Percentiles rank a stretch among this genome's conserved stretches.
Conservation (phyloP, 1,140 invertebrate genomes). For the Eupeodes corollae region DNA sequence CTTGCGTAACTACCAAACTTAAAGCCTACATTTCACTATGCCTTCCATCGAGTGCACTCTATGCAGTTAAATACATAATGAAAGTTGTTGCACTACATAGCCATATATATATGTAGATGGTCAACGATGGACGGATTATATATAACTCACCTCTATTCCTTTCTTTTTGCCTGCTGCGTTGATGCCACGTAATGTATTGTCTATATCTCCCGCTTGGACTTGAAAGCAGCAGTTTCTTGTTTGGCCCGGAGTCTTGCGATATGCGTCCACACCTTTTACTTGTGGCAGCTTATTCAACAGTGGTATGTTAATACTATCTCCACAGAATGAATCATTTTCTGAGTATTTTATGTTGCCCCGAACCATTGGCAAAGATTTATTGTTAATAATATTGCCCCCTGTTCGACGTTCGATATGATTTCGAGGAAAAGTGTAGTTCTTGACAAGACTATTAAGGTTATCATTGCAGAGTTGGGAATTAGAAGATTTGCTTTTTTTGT, state of each 20-base stretch:
- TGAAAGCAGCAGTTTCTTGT: slow-evolving; percentile 24
- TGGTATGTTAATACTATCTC: slow-evolving; percentile 25
- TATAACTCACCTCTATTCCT: slow-evolving; percentile 29
- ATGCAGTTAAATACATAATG: too few species aligned
- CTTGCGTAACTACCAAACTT: too few species aligned
- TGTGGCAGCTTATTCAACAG: slow-evolving; percentile 22
- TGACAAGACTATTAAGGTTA: slow-evolving; percentile 17
- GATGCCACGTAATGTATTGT: slow-evolving; percentile 28
- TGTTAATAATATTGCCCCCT: slow-evolving; percentile 25
- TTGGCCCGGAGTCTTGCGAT: slow-evolving; percentile 14
- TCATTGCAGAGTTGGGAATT: too few species aligned
- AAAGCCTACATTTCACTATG: too few species aligned
- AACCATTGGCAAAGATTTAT: slow-evolving; percentile 27
- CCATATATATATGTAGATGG: too few species aligned
- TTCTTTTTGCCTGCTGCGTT: slow-evolving; percentile 25
- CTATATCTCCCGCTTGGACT: slow-evolving; percentile 24
- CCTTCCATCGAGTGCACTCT: too few species aligned
- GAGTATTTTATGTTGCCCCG: slow-evolving; percentile 33
- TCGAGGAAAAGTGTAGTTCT: slow-evolving; percentile 23
- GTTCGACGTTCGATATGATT: slow-evolving; percentile 27
- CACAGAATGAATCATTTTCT: slow-evolving; percentile 23
- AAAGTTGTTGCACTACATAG: too few species aligned
- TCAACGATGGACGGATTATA: too few species aligned
- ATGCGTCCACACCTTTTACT: slow-evolving; percentile 19
- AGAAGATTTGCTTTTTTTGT: too few species aligned